phyloP scores from a whole-genome alignment of 2,797 vertebrate genomes.

The Brachymystax lenok region DNA sequence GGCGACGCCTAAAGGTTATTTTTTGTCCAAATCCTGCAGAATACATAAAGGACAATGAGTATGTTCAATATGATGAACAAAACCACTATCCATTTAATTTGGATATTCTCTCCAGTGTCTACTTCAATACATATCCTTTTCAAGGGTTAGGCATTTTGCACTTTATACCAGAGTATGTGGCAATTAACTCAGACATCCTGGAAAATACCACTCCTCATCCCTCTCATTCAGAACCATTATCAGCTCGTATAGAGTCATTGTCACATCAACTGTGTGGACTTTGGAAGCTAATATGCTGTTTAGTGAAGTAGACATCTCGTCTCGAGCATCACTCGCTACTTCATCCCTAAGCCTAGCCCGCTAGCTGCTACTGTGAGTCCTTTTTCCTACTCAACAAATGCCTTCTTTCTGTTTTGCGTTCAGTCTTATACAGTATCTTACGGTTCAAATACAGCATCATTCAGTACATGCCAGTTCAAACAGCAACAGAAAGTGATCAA shows the following conservation, averaged over 20 bases:
- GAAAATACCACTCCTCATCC: neutral
- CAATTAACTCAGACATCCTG: neutral
- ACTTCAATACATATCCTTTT: neutral
- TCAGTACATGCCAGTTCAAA: neutral
- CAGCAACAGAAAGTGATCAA: neutral
- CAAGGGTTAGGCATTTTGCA: neutral
- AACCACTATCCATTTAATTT: neutral
- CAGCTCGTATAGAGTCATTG: neutral
- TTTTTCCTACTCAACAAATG: too few relatives aligned
- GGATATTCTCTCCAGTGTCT: neutral
- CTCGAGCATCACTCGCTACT: too few relatives aligned
- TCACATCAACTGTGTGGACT: too few relatives aligned
- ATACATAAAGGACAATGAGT: neutral
- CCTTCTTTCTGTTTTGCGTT: too few relatives aligned
- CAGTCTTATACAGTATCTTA: too few relatives aligned
- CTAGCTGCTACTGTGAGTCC: too few relatives aligned
- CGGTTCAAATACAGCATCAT: too few relatives aligned
- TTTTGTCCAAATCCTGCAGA: neutral
- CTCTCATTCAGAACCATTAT: neutral
- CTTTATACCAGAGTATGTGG: neutral
- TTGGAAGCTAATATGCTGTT: too few relatives aligned
- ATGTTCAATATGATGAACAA: neutral
- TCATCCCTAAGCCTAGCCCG: too few relatives aligned
- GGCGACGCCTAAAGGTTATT: neutral
- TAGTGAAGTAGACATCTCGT: too few relatives aligned